A percentile compares a stretch with the other conserved stretches of the same genome.
Evolutionary conservation across 1,140 invertebrate genomes (phyloP).

Genomic region (Drosophila saltans): DNA sequence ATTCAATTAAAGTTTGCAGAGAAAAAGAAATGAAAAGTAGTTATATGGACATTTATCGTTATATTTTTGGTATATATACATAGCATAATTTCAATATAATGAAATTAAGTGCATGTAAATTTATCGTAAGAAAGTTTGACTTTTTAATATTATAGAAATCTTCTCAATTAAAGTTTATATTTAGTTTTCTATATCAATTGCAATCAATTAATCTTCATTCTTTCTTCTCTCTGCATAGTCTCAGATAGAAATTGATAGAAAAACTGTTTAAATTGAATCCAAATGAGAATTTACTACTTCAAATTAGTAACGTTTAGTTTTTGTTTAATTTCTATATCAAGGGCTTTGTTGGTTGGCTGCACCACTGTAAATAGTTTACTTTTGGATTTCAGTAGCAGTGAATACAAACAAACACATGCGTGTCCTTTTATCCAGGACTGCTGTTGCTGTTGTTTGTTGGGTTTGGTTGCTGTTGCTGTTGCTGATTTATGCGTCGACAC

Average conservation of each 20-base stretch:
- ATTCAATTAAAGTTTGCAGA: too few relatives aligned
- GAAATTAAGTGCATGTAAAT: too few relatives aligned
- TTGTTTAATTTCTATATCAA: not conserved
- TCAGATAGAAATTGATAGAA: not conserved
- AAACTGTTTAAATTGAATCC: not conserved
- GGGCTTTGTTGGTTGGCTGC: not conserved
- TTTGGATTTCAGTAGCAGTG: slow-evolving; percentile 3
- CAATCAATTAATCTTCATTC: too few relatives aligned
- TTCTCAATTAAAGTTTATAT: too few relatives aligned
- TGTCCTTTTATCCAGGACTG: not conserved
- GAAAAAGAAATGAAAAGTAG: too few relatives aligned
- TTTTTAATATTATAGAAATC: too few relatives aligned
- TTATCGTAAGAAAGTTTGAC: too few relatives aligned
- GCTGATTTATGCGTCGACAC: slow-evolving; percentile 38
- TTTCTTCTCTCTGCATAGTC: not conserved
- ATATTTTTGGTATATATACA: too few relatives aligned
- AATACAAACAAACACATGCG: not conserved
- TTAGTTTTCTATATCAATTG: too few relatives aligned
- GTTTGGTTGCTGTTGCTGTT: not conserved
- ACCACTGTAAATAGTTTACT: slow-evolving; percentile 19
- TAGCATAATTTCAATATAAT: too few relatives aligned
- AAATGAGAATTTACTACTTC: not conserved
- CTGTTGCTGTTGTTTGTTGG: slow-evolving; percentile 8
- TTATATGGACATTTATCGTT: too few relatives aligned
- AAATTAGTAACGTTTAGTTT: not conserved